Percentiles rank a stretch among this genome's conserved stretches.
Evolutionary conservation across 1,140 invertebrate genomes (phyloP).

Genomic region (Saccostrea glomerata): DNA sequence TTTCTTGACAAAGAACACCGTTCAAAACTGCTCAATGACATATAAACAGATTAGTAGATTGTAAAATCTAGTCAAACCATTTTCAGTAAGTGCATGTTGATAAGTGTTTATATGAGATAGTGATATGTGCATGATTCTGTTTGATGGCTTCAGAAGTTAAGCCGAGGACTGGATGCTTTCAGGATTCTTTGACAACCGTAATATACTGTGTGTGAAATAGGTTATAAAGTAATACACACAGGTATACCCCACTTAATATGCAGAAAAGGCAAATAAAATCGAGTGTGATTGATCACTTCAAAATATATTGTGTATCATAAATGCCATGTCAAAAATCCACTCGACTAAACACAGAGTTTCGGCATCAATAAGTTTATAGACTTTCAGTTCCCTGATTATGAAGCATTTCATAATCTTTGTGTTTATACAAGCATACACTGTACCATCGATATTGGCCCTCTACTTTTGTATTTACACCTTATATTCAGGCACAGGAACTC

Average conservation of each 20-base stretch:
- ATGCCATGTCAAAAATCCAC: slow-evolving; percentile 28
- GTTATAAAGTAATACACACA: background rate
- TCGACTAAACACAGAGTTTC: background rate
- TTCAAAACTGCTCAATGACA: slow-evolving; percentile 14
- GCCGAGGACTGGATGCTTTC: background rate
- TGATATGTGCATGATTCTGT: background rate
- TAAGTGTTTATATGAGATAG: background rate
- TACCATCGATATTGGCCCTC: slow-evolving; percentile 10
- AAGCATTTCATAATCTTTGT: slow-evolving; percentile 11
- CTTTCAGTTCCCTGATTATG: background rate
- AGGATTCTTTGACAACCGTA: background rate
- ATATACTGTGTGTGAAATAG: slow-evolving; percentile 5
- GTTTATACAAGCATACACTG: slow-evolving; percentile 21
- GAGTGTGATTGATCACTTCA: slow-evolving; percentile 20
- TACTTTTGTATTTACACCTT: background rate
- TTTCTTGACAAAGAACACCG: slow-evolving; percentile 31
- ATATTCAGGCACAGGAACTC: slow-evolving; percentile 16
- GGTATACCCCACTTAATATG: slow-evolving; percentile 33
- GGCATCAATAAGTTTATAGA: background rate
- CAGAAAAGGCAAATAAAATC: slow-evolving; percentile 10
- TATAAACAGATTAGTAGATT: slow-evolving; percentile 29
- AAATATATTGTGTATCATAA: slow-evolving; percentile 33
- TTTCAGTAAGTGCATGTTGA: background rate
- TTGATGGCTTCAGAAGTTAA: background rate
- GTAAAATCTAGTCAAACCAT: slow-evolving; percentile 15